These are phyloP conservation scores for Rutilus rutilus DNA, from an alignment of 2,113 vertebrate species.

Conservation along the genomic window DNA sequence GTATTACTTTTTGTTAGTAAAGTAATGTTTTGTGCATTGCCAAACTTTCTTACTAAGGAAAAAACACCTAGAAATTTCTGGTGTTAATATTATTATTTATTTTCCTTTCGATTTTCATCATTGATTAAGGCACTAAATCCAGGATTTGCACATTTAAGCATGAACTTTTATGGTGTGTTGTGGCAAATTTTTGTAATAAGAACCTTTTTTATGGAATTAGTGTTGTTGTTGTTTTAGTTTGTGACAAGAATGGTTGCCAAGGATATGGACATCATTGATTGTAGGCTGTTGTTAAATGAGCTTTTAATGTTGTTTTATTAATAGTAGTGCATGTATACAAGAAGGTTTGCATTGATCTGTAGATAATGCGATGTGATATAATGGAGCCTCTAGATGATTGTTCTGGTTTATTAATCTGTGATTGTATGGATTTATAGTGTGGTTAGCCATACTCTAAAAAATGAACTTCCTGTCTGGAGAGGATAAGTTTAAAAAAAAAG, in stretches of 20 bases:
- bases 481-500: not conserved
- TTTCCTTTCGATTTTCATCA: no score
- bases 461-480: constrained; percentile 30
- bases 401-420: constrained; percentile 66
- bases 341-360: constrained; percentile 72
- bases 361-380: constrained; percentile 75
- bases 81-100: not conserved
- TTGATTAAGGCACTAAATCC: no score
- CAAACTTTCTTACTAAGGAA: not conserved
- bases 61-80: not conserved
- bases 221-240: not conserved
- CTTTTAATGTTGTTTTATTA: constrained; percentile 66
- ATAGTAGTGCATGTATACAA: constrained; percentile 62
- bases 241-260: not conserved
- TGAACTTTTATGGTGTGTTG: no score
- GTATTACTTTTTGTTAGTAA: not conserved
- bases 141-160: no score
- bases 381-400: constrained; percentile 76
- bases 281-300: constrained; percentile 45
- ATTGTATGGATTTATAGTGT: constrained; percentile 67
- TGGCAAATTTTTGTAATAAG: no score
- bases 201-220: not conserved
- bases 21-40: not conserved
- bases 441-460: constrained; percentile 9
- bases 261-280: constrained; percentile 30